A percentile compares a stretch with the other conserved stretches of the same genome.
These are phyloP conservation scores for Spongia lamella DNA, from an alignment of 37 sponge, comb jelly and placozoan genomes.

Conservation along the genomic window DNA sequence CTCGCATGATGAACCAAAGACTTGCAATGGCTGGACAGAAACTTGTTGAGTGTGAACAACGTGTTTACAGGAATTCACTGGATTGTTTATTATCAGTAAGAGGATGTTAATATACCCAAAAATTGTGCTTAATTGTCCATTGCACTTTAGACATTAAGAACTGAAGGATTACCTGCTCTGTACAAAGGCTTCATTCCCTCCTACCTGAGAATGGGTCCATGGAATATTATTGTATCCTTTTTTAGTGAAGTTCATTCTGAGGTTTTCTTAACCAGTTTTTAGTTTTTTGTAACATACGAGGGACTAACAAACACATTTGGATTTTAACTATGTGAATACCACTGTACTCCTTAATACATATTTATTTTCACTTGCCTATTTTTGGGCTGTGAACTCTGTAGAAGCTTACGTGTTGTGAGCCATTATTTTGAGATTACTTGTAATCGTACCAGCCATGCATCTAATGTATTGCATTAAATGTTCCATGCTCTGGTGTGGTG, in stretches of 20 bases:
- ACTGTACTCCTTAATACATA: no score
- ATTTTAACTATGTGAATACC: no score
- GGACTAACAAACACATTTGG: no score
- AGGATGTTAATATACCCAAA: neutral
- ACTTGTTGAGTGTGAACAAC: neutral
- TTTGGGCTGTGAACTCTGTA: no score
- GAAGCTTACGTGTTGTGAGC: no score
- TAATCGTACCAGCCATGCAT: no score
- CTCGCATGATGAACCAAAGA: slow-evolving; percentile 88
- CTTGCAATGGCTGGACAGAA: slow-evolving; percentile 7
- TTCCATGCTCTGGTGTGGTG: no score
- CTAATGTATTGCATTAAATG: no score
- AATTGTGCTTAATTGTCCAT: no score
- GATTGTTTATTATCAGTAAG: slow-evolving; percentile 79
- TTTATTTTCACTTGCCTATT: no score
- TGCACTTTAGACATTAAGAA: slow-evolving; percentile 61
- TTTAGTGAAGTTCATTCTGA: neutral
- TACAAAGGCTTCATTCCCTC: slow-evolving; percentile 90
- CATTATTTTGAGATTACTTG: no score
- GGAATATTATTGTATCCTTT: slow-evolving; percentile 92
- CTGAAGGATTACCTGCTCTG: slow-evolving; percentile 79
- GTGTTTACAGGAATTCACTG: slow-evolving; percentile 61
- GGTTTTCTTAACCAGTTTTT: neutral
- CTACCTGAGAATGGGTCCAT: slow-evolving; percentile 87
- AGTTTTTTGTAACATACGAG: no score